Conservation (phyloP, 64 coral and sea anemone genomes). For the Pocillopora verrucosa region DNA sequence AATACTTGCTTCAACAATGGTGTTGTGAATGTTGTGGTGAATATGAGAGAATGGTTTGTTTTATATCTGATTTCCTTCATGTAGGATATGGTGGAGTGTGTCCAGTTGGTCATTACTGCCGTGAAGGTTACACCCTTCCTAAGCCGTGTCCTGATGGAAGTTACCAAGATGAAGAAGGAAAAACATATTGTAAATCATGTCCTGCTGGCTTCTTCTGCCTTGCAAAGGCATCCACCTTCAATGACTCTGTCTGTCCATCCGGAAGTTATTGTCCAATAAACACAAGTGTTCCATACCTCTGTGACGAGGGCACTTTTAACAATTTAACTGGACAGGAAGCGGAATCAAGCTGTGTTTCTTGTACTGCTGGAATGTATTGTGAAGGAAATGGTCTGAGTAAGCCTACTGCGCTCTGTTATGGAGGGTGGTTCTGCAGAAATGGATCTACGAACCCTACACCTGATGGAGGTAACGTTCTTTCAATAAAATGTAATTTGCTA, state of each 20-base stretch:
- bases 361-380: slow-evolving; percentile 93
- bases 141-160: slow-evolving; percentile 77
- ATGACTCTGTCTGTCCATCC: slow-evolving; percentile 54
- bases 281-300: slow-evolving; percentile 73
- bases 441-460: slow-evolving; percentile 71
- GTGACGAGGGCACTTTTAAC: slow-evolving; percentile 85
- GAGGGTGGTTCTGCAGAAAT: slow-evolving; percentile 94
- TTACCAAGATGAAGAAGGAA: slow-evolving; percentile 74
- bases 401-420: slow-evolving; percentile 86
- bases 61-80: neutral
- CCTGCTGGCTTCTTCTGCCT: slow-evolving; percentile 71
- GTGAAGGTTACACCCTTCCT: slow-evolving; percentile 46
- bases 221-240: slow-evolving; percentile 52
- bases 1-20: neutral
- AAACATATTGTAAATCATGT: slow-evolving; percentile 67
- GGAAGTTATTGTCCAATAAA: slow-evolving; percentile 87
- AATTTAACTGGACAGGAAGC: slow-evolving; percentile 59
- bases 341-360: slow-evolving; percentile 62
- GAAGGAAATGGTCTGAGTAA: slow-evolving; percentile 58
- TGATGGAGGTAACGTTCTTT: slow-evolving; percentile 62
- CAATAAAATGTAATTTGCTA: no score
- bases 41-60: neutral
- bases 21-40: neutral
- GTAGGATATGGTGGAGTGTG: slow-evolving; percentile 73
- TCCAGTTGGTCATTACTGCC: slow-evolving; percentile 78